Evolutionary conservation across 2,797 vertebrate genomes (phyloP).

Genomic region (Cyclopterus lumpus): DNA sequence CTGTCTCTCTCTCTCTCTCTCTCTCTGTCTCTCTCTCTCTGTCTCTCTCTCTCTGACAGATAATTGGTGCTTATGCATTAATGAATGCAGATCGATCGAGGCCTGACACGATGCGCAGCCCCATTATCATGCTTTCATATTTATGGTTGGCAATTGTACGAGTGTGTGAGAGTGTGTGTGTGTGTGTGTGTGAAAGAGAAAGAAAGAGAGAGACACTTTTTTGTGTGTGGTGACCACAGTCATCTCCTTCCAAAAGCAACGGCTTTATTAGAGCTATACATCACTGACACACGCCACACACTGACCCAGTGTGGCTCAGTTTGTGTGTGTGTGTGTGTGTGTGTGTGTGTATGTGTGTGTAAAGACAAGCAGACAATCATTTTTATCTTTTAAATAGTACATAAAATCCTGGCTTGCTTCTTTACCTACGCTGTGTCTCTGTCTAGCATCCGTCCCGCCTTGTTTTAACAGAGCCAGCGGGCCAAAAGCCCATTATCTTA

Average conservation of each 20-base stretch:
- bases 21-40: neutral
- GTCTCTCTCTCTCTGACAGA: conserved; percentile 42
- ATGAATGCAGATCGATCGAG: conserved; percentile 69
- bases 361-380: neutral
- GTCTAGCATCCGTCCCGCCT: neutral
- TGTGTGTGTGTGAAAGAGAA: neutral
- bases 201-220: neutral
- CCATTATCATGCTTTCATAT: conserved; percentile 69
- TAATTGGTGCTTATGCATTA: conserved; percentile 77
- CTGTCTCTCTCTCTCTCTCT: conserved; percentile 7
- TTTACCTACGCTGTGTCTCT: neutral
- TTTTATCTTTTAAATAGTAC: neutral
- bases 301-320: conserved; percentile 26
- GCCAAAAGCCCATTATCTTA: conserved; percentile 17
- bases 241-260: conserved; percentile 49
- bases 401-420: neutral
- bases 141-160: conserved; percentile 70
- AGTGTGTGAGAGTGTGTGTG: conserved; percentile 25
- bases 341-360: conserved; percentile 23
- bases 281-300: conserved; percentile 44
- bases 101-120: conserved; percentile 58
- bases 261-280: conserved; percentile 72
- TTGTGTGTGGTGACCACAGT: conserved; percentile 31
- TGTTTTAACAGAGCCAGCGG: neutral
- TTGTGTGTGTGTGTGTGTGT: conserved; percentile 17